Evolutionary conservation across 2,797 vertebrate genomes (phyloP), one percentile per base, ranked within the genome.

Genomic region (Chiroxiphia lanceolata): DNA sequence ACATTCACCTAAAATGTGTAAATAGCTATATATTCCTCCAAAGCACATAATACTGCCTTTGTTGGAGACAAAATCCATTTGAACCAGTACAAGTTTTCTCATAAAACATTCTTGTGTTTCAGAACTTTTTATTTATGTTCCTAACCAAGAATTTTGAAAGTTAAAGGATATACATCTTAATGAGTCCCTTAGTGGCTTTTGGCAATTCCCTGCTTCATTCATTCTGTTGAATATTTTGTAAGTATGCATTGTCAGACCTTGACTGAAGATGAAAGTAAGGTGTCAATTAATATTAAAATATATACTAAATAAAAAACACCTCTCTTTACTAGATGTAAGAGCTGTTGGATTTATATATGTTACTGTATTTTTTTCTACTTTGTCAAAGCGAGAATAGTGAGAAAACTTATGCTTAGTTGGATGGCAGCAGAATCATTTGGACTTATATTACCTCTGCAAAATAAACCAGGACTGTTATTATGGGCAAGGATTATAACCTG

Each of bases 1-100:
- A 54, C 10, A 16, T 18, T 15, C 27, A 50, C 4, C 3, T 76
- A 27, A 44, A 29, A 53, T 53, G 23, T 6, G 27, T 20, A 25
- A 45, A 29, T 57, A 0, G 0, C 1, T 54, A 38, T 27, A 26
- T 44, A 61, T 50, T 9, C 6, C 29, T 79, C 11, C 4, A 25
- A 69, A 19, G 5, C 18, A 65, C 5, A 42, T 67, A 87, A 23
- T 25, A 34, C 29, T 89, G 33, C 29, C 6, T 12, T 79, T 72
- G 42, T 22, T 8, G 42, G 54, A 61, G 21, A 50, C 10, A 65
- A 87, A 82, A 84, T 50, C 21, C 2, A 3, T 54, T 59, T 91
- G 47, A 80, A 27, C 4, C 4, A 65, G 3, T 38, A 33, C 3
- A 50, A 25, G 25, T 65, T 1, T 76, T 79, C 13, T 56, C 26